A percentile compares a stretch with the other conserved stretches of the same genome.
phyloP scores from a whole-genome alignment of 2,888 invertebrate genomes.

The Argyra leucocephala region DNA sequence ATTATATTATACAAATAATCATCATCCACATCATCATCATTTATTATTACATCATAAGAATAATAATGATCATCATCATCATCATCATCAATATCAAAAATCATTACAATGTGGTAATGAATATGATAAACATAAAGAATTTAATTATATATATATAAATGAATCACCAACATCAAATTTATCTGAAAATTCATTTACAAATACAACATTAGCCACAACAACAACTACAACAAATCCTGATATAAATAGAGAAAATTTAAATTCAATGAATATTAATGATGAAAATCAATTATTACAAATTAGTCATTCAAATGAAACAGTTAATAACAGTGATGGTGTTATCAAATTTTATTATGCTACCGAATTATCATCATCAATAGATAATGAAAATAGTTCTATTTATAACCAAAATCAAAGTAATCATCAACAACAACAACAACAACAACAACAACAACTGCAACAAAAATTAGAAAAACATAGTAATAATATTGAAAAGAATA shows the following conservation, averaged over 20 bases:
- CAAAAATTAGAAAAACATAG: too few species aligned
- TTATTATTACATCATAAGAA: slow-evolving; percentile 11
- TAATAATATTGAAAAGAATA: not conserved
- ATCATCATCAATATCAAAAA: slow-evolving; percentile 27
- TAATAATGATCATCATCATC: slow-evolving; percentile 25
- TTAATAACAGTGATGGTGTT: not conserved
- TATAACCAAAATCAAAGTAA: not conserved
- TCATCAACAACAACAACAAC: not conserved
- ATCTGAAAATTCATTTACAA: not conserved
- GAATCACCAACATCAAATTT: not conserved
- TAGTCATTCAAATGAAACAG: not conserved
- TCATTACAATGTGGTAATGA: not conserved
- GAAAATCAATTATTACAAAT: not conserved
- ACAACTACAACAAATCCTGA: not conserved
- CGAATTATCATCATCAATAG: not conserved
- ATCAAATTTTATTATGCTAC: not conserved
- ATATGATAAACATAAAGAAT: slow-evolving; percentile 7
- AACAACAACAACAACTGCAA: not conserved
- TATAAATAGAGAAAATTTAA: not conserved
- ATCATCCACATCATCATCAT: slow-evolving; percentile 36
- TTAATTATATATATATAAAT: slow-evolving; percentile 1
- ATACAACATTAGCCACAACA: not conserved
- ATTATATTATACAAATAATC: slow-evolving; percentile 40
- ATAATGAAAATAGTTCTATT: not conserved
- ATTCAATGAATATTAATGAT: not conserved